A percentile compares a stretch with the other conserved stretches of the same genome.
Conservation (phyloP, 92 coral and sea anemone genomes). For the Meandrina meandrites region DNA sequence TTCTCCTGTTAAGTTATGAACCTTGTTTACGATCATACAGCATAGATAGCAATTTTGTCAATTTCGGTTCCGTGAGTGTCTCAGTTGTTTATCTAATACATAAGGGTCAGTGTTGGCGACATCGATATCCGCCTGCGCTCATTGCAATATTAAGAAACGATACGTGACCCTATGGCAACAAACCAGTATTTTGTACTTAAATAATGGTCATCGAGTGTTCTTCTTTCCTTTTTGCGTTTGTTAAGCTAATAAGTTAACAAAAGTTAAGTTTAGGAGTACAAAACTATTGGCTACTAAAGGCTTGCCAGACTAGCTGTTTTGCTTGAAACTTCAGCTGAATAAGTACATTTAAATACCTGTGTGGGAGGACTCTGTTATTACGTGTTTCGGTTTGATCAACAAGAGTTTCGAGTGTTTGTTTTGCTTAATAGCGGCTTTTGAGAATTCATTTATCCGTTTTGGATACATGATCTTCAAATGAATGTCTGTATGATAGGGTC, state of each 20-base stretch:
- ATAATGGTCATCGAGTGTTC: conserved; percentile 4
- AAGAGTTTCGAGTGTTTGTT: conserved; percentile 37
- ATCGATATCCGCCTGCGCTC: background rate
- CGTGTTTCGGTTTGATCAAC: conserved; percentile 14
- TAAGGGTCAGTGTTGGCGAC: conserved; percentile 8
- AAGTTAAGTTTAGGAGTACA: no score
- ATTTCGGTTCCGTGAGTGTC: conserved; percentile 8
- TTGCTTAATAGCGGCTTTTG: conserved; percentile 43
- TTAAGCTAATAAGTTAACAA: no score
- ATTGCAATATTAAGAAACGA: conserved; percentile 2
- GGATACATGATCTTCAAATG: background rate
- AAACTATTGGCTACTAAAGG: background rate
- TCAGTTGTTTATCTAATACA: background rate
- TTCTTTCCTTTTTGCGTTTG: background rate
- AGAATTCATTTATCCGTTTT: conserved; percentile 20
- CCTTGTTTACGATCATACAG: background rate
- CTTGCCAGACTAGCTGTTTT: background rate
- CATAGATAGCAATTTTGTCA: background rate
- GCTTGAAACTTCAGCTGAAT: background rate
- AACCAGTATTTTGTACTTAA: conserved; percentile 26
- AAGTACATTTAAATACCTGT: background rate
- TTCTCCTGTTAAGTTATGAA: background rate
- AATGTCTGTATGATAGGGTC: background rate
- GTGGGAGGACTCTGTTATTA: conserved; percentile 7
- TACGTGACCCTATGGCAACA: conserved; percentile 10